Evolutionary conservation across 2,797 vertebrate species (phyloP).

Genomic region (Peromyscus aztecus): DNA sequence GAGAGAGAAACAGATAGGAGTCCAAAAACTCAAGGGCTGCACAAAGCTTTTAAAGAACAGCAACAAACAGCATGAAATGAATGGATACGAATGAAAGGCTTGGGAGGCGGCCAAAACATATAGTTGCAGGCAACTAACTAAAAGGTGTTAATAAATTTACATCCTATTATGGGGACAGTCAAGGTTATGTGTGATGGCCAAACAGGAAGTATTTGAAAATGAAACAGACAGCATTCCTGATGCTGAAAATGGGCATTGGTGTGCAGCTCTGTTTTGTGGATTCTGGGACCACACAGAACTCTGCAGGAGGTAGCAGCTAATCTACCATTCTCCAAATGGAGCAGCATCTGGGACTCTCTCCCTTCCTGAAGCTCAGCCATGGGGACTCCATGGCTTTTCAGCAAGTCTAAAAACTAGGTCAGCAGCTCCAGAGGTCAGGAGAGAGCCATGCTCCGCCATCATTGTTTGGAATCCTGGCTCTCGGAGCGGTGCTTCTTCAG

Average conservation of each 20-base stretch:
- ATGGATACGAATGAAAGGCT: constrained; percentile 65
- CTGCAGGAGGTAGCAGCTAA: neutral
- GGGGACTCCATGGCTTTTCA: neutral
- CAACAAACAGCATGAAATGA: constrained; percentile 48
- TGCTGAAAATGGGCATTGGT: neutral
- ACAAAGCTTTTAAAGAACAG: constrained; percentile 54
- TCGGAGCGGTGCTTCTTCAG: neutral
- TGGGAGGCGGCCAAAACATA: constrained; percentile 61
- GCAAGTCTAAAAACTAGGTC: neutral
- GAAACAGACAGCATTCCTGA: neutral
- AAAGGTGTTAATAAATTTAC: constrained; percentile 71
- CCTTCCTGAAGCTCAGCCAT: neutral
- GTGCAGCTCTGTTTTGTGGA: neutral
- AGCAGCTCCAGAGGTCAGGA: neutral
- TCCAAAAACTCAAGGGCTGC: constrained; percentile 17
- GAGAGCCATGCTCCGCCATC: neutral
- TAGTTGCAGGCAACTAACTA: constrained; percentile 49
- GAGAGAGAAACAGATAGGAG: constrained; percentile 55
- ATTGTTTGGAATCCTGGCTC: neutral
- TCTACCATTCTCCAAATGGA: neutral
- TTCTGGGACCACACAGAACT: neutral
- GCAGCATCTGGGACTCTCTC: neutral
- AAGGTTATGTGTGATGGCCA: constrained; percentile 45
- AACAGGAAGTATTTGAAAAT: constrained; percentile 22
- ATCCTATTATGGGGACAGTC: constrained; percentile 44